Percentiles rank a stretch among this genome's conserved stretches.
phyloP scores from a whole-genome alignment of 2,797 vertebrate species.

The Salmo trutta region DNA sequence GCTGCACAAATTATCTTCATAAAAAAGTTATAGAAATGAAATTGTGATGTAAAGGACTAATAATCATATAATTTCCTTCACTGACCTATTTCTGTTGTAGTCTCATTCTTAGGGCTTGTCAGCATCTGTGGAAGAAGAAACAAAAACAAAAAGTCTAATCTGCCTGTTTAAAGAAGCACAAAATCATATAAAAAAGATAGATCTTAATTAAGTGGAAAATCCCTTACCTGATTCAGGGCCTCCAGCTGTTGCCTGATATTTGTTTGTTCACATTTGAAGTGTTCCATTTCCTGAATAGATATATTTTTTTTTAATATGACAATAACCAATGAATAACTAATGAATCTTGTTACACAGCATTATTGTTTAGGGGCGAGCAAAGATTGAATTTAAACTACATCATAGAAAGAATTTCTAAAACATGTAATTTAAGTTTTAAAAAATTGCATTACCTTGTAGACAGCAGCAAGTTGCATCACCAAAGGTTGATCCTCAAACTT shows the following conservation, averaged over 20 bases:
- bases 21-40: no score
- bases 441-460: slow-evolving; percentile 28
- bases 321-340: background rate
- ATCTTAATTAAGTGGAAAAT: background rate
- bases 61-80: background rate
- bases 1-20: background rate
- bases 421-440: background rate
- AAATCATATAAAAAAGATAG: background rate
- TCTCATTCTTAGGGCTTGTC: background rate
- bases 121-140: slow-evolving; percentile 36
- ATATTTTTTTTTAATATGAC: background rate
- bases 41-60: background rate
- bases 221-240: slow-evolving; percentile 52
- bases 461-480: slow-evolving; percentile 29
- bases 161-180: background rate
- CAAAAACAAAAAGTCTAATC: background rate
- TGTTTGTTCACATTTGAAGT: slow-evolving; percentile 47
- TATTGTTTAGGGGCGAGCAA: background rate
- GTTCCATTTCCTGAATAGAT: slow-evolving; percentile 44
- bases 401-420: background rate
- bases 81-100: slow-evolving; percentile 40
- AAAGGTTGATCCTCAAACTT: slow-evolving; percentile 8
- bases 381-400: background rate
- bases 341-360: background rate
- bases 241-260: slow-evolving; percentile 53